Evolutionary conservation across 2,888 invertebrate genomes (phyloP).

Genomic region (Lycocerus yunnanus): DNA sequence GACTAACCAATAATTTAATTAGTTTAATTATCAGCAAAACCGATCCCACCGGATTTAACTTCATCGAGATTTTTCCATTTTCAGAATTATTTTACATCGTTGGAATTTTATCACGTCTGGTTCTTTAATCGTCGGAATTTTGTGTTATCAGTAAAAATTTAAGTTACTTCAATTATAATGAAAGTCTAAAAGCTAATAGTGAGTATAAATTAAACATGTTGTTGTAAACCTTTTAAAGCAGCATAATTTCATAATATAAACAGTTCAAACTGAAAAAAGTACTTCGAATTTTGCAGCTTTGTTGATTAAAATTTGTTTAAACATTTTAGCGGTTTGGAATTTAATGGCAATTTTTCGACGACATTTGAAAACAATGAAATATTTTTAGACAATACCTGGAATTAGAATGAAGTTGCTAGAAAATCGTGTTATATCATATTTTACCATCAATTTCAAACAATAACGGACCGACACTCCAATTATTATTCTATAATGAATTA

Average conservation of each 20-base stretch:
- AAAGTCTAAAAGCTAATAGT: too few species aligned
- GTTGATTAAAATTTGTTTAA: neutral
- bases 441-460: constrained; percentile 46
- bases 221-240: neutral
- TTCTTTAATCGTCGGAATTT: too few species aligned
- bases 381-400: neutral
- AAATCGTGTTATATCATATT: constrained; percentile 48
- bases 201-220: too few species aligned
- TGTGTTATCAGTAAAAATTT: too few species aligned
- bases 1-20: too few species aligned
- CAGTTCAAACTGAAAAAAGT: neutral
- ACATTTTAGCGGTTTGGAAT: neutral
- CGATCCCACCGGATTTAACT: too few species aligned
- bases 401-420: constrained; percentile 20
- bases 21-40: too few species aligned
- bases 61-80: too few species aligned
- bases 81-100: too few species aligned
- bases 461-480: constrained; percentile 45
- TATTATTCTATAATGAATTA: constrained; percentile 46
- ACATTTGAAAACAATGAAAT: neutral
- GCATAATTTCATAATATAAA: too few species aligned
- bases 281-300: neutral
- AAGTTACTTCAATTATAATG: too few species aligned
- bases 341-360: neutral
- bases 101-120: too few species aligned